A percentile compares a stretch with the other conserved stretches of the same genome.
phyloP scores from a whole-genome alignment of 2,113 vertebrate species.

The Guaruba guarouba region DNA sequence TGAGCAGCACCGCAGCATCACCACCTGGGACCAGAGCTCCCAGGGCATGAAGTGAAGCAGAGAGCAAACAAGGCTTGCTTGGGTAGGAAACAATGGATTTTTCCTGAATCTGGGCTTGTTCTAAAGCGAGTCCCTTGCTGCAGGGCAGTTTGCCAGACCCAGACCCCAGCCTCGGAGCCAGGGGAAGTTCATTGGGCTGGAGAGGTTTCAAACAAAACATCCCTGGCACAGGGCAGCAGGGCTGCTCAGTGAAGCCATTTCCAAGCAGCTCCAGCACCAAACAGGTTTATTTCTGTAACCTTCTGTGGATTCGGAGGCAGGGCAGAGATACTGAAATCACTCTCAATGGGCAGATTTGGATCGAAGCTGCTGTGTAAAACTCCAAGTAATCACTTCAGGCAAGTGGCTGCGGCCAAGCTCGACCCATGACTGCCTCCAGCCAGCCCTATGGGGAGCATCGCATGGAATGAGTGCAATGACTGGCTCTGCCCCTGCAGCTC shows the following conservation, averaged over 20 bases:
- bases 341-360: not conserved
- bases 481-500: too few relatives aligned
- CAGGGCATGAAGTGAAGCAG: accelerated
- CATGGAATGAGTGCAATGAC: accelerated
- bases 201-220: not conserved
- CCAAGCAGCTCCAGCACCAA: not conserved
- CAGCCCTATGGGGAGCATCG: accelerated
- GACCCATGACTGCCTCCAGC: not conserved
- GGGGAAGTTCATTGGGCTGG: not conserved
- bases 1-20: accelerated
- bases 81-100: not conserved
- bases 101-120: not conserved
- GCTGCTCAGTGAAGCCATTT: not conserved
- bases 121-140: not conserved
- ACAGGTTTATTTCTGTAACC: not conserved
- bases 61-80: not conserved
- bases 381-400: not conserved
- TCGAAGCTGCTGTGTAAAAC: not conserved
- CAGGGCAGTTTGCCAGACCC: not conserved
- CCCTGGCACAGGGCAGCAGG: not conserved
- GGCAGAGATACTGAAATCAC: not conserved
- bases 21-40: too few relatives aligned
- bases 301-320: not conserved
- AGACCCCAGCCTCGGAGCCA: not conserved
- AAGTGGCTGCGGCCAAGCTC: not conserved